phyloP scores from a whole-genome alignment of 1,140 invertebrate genomes.

The Odontomachus brunneus region DNA sequence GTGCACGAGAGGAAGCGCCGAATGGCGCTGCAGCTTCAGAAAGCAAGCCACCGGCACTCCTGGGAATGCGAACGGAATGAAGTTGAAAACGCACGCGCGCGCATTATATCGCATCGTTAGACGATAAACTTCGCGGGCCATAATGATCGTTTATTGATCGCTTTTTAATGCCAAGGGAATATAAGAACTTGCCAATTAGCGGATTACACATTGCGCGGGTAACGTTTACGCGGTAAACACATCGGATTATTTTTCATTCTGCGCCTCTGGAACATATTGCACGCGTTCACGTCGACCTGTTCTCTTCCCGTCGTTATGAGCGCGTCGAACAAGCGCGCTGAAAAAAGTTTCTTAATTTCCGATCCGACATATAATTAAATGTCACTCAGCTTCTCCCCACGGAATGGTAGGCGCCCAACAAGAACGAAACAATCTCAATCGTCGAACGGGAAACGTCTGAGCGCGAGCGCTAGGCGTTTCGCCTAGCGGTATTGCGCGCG shows the following conservation, averaged over 20 bases:
- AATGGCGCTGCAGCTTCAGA: constrained; percentile 54
- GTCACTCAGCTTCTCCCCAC: constrained; percentile 7
- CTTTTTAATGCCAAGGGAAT: neutral
- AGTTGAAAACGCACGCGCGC: constrained; percentile 54
- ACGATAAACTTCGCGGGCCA: constrained; percentile 26
- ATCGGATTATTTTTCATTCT: neutral
- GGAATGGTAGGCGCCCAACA: constrained; percentile 5
- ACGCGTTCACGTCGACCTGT: no score
- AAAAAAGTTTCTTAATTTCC: neutral
- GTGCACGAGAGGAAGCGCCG: constrained; percentile 57
- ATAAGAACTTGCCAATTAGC: neutral
- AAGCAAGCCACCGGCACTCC: constrained; percentile 44
- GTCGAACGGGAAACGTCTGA: constrained; percentile 16
- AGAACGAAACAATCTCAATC: neutral
- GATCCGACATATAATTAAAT: constrained; percentile 31
- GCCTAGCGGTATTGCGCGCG: no score
- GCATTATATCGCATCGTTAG: constrained; percentile 33
- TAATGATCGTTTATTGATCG: constrained; percentile 35
- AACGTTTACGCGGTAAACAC: no score
- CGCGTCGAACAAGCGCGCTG: neutral
- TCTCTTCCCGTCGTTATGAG: no score
- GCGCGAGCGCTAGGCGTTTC: neutral
- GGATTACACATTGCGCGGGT: neutral
- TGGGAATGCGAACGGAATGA: constrained; percentile 36
- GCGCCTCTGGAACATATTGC: neutral